A percentile compares a stretch with the other conserved stretches of the same genome.
Conservation (phyloP, 2,113 vertebrate species). For the Mystacornis crossleyi region DNA sequence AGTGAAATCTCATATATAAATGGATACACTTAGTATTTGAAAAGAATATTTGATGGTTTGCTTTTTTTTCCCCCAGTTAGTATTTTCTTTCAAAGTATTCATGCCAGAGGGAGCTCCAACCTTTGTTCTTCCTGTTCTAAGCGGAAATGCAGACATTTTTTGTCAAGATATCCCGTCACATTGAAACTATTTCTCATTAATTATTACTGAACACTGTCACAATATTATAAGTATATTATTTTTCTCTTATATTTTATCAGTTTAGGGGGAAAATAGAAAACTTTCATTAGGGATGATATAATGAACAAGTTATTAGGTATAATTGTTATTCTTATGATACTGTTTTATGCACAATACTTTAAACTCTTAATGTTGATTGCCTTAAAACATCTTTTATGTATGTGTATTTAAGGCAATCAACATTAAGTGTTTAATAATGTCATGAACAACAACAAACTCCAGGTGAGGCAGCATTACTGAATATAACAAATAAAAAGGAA, state of each 20-base stretch:
- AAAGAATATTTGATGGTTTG: not conserved
- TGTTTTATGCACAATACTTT: not conserved
- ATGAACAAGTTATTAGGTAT: not conserved
- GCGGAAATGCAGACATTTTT: not conserved
- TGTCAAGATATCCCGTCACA: not conserved
- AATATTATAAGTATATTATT: not conserved
- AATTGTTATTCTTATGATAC: not conserved
- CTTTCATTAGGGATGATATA: not conserved
- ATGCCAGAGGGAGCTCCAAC: not conserved
- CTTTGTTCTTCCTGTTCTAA: not conserved
- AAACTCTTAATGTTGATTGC: too few species aligned
- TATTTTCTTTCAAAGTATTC: not conserved
- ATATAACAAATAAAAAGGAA: not conserved
- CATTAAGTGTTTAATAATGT: not conserved
- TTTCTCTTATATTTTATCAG: not conserved
- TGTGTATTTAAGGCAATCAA: not conserved
- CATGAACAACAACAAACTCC: not conserved
- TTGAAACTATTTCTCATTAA: not conserved
- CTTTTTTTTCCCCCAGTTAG: rapidly evolving
- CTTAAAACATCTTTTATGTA: too few species aligned
- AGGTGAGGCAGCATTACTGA: not conserved
- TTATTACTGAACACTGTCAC: not conserved
- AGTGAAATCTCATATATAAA: not conserved
- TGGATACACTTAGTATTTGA: not conserved
- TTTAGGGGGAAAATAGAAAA: not conserved